Percentiles rank a stretch among this genome's conserved stretches.
Evolutionary conservation across 2,888 invertebrate species (phyloP).

Genomic region (Eustalomyia histrio): DNA sequence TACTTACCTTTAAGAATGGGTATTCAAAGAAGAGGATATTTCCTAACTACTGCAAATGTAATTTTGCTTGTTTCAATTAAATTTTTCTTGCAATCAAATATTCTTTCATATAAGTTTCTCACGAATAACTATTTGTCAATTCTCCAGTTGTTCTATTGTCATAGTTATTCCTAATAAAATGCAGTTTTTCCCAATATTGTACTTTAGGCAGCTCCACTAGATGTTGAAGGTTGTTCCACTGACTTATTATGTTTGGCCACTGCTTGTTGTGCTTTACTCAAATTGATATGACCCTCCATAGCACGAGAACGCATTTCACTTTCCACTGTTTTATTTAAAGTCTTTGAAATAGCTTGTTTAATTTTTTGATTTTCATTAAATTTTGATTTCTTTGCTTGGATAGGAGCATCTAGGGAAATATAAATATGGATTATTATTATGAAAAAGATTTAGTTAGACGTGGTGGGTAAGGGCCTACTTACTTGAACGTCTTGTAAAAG

Average conservation of each 20-base stretch:
- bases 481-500: constrained; percentile 82
- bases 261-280: constrained; percentile 81
- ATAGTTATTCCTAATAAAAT: too few relatives aligned
- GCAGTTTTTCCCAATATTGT: too few relatives aligned
- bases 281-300: constrained; percentile 77
- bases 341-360: constrained; percentile 83
- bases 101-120: too few relatives aligned
- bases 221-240: constrained; percentile 68
- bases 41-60: too few relatives aligned
- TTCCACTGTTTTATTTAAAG: constrained; percentile 83
- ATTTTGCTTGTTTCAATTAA: too few relatives aligned
- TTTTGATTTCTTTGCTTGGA: constrained; percentile 83
- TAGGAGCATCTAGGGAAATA: constrained; percentile 81
- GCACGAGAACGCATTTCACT: constrained; percentile 82
- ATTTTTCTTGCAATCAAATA: too few relatives aligned
- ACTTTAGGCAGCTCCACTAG: constrained; percentile 18
- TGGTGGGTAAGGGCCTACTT: constrained; percentile 71
- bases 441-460: not conserved
- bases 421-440: constrained; percentile 9
- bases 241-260: constrained; percentile 78
- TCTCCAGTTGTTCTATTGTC: too few relatives aligned
- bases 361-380: constrained; percentile 82
- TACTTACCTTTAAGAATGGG: too few relatives aligned
- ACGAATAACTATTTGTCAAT: too few relatives aligned
- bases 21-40: too few relatives aligned